Conservation (phyloP, 92 coral and sea anemone genomes). For the Phymanthus crucifer region DNA sequence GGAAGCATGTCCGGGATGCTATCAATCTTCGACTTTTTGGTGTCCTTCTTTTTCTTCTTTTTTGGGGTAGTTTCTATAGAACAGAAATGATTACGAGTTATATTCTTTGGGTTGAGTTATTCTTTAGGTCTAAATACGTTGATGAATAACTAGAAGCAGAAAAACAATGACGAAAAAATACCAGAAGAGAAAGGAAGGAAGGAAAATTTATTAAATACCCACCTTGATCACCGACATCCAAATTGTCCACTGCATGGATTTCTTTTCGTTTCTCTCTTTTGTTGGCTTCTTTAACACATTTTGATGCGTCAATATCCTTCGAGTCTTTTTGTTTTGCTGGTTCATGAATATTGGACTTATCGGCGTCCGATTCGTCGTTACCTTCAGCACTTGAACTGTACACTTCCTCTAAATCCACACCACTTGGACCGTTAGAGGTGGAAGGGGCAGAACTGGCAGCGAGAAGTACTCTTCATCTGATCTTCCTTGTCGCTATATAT, state of each 20-base stretch:
- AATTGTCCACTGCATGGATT: constrained; percentile 2
- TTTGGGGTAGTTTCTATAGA: not conserved
- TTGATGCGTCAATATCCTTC: not conserved
- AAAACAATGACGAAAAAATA: not conserved
- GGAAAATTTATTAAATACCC: not conserved
- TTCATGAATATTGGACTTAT: not conserved
- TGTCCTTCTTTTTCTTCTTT: constrained; percentile 3
- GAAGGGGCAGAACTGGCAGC: constrained; percentile 9
- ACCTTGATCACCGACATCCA: constrained; percentile 10
- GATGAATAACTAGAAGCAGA: not conserved
- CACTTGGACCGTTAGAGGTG: not conserved
- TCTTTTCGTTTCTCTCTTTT: constrained; percentile 12
- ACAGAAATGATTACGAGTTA: not conserved
- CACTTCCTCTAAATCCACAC: constrained; percentile 7
- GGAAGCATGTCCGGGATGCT: constrained; percentile 3
- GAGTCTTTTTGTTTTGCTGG: not conserved
- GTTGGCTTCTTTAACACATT: constrained; percentile 3
- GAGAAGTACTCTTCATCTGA: not conserved
- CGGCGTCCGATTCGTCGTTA: not conserved
- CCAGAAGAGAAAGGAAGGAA: not conserved
- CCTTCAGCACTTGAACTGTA: constrained; percentile 1
- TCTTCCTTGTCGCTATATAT: constrained; percentile 7
- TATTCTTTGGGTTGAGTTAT: not conserved
- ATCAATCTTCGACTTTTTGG: not conserved
- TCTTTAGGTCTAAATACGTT: not conserved